Conservation (phyloP, 2,888 invertebrate genomes). For the Myopa tessellatipennis region DNA sequence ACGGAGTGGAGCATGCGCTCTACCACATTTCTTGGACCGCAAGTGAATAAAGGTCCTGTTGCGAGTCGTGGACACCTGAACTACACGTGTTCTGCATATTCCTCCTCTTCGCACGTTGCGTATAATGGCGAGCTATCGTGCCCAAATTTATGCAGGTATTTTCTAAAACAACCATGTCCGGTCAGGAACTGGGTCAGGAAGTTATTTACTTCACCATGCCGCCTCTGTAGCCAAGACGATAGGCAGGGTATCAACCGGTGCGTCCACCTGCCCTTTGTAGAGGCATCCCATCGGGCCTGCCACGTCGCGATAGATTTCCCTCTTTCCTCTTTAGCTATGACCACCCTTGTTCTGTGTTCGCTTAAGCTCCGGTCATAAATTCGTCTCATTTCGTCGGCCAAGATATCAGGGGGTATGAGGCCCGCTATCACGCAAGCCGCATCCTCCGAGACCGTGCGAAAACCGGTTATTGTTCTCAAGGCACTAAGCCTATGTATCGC, state of each 20-base stretch:
- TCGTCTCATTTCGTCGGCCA: conserved; percentile 16
- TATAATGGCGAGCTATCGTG: neutral
- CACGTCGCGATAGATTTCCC: neutral
- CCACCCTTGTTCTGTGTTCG: neutral
- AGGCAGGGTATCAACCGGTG: neutral
- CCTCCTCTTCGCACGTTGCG: neutral
- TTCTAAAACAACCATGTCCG: neutral
- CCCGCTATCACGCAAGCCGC: conserved; percentile 14
- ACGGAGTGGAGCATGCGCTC: neutral
- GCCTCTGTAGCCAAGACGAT: neutral
- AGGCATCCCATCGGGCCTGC: conserved; percentile 2
- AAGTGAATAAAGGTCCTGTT: neutral
- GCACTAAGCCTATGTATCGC: neutral
- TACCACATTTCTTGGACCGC: neutral
- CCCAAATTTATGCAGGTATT: neutral
- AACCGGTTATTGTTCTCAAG: conserved; percentile 8
- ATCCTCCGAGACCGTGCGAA: conserved; percentile 19
- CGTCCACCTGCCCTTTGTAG: conserved; percentile 5
- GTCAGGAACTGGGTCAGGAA: too few relatives aligned
- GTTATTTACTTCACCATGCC: neutral
- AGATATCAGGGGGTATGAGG: conserved; percentile 13
- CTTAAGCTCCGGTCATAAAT: neutral
- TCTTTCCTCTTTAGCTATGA: neutral
- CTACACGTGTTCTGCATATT: neutral
- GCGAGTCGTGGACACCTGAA: neutral